These are phyloP conservation scores for Meiosimyza platycephala DNA, from an alignment of 2,888 invertebrate species.

Conservation along the genomic window DNA sequence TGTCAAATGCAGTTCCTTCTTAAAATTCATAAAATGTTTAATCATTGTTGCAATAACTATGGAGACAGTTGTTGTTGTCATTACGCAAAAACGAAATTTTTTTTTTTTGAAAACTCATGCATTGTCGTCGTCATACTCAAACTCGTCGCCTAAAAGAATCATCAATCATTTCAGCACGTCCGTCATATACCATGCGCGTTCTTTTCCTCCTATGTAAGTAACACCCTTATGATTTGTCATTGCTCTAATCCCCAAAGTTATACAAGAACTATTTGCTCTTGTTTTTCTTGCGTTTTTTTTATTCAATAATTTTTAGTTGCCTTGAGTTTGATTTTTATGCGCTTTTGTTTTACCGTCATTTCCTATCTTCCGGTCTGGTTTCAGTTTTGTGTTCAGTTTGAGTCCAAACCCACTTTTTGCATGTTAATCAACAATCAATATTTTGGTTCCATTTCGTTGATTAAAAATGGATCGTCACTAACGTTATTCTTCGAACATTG, in stretches of 20 bases:
- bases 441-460: conserved; percentile 44
- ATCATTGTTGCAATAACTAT: conserved; percentile 5
- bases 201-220: not conserved
- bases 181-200: conserved; percentile 29
- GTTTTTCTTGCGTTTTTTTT: not conserved
- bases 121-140: conserved; percentile 38
- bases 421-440: conserved; percentile 47
- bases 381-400: not conserved
- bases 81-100: not conserved
- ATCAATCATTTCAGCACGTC: conserved; percentile 59
- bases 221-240: conserved; percentile 37
- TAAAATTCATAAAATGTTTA: not conserved
- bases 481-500: not conserved
- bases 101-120: not conserved
- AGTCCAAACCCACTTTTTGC: conserved; percentile 43
- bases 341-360: conserved; percentile 22
- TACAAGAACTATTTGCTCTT: not conserved
- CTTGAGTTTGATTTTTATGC: not conserved
- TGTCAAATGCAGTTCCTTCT: conserved; percentile 4
- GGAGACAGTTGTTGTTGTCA: conserved; percentile 22
- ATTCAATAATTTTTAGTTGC: not conserved
- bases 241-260: not conserved
- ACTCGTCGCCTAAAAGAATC: conserved; percentile 52
- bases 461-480: conserved; percentile 42
- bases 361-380: conserved; percentile 32